phyloP scores from a whole-genome alignment of 2,113 vertebrate genomes.

The Caranx ignobilis region DNA sequence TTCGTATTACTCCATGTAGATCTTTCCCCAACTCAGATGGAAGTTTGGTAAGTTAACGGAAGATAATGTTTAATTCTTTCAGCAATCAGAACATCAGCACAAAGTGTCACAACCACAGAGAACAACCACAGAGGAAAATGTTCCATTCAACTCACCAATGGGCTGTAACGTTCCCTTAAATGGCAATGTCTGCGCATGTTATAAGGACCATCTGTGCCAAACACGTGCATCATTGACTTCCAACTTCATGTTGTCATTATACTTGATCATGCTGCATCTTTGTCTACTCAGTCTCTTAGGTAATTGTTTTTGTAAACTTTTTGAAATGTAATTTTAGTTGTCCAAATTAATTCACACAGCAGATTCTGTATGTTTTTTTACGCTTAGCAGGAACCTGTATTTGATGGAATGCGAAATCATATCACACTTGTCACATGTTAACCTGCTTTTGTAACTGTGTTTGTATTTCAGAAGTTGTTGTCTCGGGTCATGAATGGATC shows the following conservation, averaged over 20 bases:
- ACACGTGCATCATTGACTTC: not conserved
- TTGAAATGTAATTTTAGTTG: not conserved
- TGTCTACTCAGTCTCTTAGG: constrained; percentile 13
- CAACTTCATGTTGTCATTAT: not conserved
- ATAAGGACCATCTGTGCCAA: not conserved
- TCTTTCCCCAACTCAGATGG: too few relatives aligned
- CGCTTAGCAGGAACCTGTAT: not conserved
- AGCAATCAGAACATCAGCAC: too few relatives aligned
- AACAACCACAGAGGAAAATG: constrained; percentile 13
- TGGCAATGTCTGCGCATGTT: not conserved
- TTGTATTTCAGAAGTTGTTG: constrained; percentile 23
- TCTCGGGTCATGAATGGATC: not conserved
- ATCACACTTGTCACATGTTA: not conserved
- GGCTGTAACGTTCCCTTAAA: constrained; percentile 6
- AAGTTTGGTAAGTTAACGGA: too few relatives aligned
- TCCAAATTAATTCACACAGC: not conserved
- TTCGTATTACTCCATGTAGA: too few relatives aligned
- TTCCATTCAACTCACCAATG: constrained; percentile 48
- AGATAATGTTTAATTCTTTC: too few relatives aligned
- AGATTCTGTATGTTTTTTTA: not conserved
- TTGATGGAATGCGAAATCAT: too few relatives aligned
- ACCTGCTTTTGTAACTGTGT: not conserved
- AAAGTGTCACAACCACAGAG: not conserved
- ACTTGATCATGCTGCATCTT: constrained; percentile 3
- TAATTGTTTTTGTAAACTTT: not conserved